Evolutionary conservation across 2,888 invertebrate species (phyloP).

Genomic region (Diaperis boleti): DNA sequence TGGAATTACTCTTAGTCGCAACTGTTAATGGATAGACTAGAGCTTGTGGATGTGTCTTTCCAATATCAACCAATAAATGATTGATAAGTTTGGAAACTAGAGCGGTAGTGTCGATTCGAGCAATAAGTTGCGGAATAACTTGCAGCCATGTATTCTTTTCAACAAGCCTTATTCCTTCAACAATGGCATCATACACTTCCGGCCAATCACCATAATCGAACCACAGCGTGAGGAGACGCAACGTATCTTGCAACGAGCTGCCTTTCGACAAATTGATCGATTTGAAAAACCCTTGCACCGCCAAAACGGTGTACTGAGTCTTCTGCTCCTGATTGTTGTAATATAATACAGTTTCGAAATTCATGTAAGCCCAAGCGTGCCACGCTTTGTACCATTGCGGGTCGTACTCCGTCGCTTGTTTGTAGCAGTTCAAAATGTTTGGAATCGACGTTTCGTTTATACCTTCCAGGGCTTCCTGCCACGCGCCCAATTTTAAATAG

Average conservation of each 20-base stretch:
- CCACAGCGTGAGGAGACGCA: slow-evolving; percentile 94
- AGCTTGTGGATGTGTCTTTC: slow-evolving; percentile 94
- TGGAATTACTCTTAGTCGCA: slow-evolving; percentile 90
- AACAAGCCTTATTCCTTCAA: slow-evolving; percentile 91
- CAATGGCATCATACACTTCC: slow-evolving; percentile 93
- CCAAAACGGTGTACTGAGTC: slow-evolving; percentile 88
- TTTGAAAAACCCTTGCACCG: slow-evolving; percentile 93
- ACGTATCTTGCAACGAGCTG: slow-evolving; percentile 95
- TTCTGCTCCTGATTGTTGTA: slow-evolving; percentile 65
- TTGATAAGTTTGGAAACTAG: slow-evolving; percentile 92
- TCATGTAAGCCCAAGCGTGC: slow-evolving; percentile 99
- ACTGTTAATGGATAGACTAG: slow-evolving; percentile 97
- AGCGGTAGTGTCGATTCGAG: slow-evolving; percentile 94
- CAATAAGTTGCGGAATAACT: slow-evolving; percentile 98
- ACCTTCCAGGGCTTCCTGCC: slow-evolving; percentile 91
- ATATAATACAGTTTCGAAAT: slow-evolving; percentile 90
- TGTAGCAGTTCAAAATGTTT: slow-evolving; percentile 81
- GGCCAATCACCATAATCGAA: slow-evolving; percentile 97
- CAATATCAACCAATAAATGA: slow-evolving; percentile 94
- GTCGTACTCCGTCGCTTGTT: slow-evolving; percentile 86
- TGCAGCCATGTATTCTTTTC: slow-evolving; percentile 99
- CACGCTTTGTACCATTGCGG: slow-evolving; percentile 97
- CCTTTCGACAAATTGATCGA: slow-evolving; percentile 94
- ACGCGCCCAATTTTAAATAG: slow-evolving; percentile 93
- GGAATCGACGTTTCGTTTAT: slow-evolving; percentile 84